Evolutionary conservation across 2,888 invertebrate species (phyloP).

Genomic region (Gymnosoma rotundatum): DNA sequence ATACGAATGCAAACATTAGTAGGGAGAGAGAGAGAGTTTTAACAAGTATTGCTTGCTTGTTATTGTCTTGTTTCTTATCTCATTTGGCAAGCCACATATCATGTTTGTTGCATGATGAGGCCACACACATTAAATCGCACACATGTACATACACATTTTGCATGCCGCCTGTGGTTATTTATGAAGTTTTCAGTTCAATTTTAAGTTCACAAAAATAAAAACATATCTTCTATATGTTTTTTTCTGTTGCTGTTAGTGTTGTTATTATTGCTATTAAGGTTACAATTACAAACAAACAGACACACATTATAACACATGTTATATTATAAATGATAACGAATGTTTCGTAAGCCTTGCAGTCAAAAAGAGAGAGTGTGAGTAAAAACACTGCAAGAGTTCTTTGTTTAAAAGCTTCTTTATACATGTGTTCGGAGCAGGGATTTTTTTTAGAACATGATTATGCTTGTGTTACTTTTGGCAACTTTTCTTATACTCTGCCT

Average conservation of each 20-base stretch:
- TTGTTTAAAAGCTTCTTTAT: not conserved
- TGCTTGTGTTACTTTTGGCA: conserved; percentile 60
- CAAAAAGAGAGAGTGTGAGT: not conserved
- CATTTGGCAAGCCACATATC: conserved; percentile 71
- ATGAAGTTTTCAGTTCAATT: conserved; percentile 68
- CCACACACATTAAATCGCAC: conserved; percentile 54
- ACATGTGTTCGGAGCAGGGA: conserved; percentile 20
- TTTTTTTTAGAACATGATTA: conserved; percentile 29
- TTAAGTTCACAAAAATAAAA: conserved; percentile 60
- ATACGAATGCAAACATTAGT: not conserved
- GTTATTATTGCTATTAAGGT: conserved; percentile 60
- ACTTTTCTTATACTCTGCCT: conserved; percentile 4
- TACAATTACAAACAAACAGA: conserved; percentile 64
- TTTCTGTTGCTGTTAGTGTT: conserved; percentile 23
- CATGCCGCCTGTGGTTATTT: conserved; percentile 75
- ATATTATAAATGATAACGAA: conserved; percentile 47
- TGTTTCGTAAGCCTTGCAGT: conserved; percentile 10
- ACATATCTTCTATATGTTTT: conserved; percentile 38
- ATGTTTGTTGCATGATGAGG: conserved; percentile 65
- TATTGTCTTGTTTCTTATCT: conserved; percentile 71
- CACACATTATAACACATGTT: conserved; percentile 34
- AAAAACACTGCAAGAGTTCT: not conserved
- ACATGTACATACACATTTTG: conserved; percentile 68
- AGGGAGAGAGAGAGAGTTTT: conserved; percentile 43
- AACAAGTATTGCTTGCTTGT: conserved; percentile 66